These are phyloP conservation scores for Falco biarmicus DNA, from an alignment of 2,797 vertebrate species.

Conservation along the genomic window DNA sequence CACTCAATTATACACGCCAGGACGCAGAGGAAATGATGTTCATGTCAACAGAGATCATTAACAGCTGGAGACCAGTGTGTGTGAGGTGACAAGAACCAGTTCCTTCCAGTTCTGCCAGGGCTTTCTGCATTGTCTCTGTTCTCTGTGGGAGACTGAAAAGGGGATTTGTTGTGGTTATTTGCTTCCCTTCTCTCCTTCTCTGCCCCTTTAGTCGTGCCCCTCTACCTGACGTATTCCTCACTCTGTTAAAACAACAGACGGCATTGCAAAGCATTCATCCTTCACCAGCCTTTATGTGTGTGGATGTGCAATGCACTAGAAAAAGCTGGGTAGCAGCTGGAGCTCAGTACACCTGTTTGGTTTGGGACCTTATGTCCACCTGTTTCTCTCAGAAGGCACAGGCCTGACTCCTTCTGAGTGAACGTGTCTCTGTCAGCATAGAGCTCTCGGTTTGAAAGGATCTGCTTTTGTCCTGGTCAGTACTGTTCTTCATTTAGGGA, in stretches of 20 bases:
- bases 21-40: constrained; percentile 46
- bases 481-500: background rate
- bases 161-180: background rate
- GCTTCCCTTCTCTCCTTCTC: background rate
- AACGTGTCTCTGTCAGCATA: background rate
- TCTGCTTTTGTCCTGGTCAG: background rate
- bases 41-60: constrained; percentile 56
- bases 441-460: background rate
- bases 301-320: background rate
- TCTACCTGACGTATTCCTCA: background rate
- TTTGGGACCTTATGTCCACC: background rate
- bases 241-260: background rate
- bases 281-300: background rate
- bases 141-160: background rate
- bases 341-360: background rate
- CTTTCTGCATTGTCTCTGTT: background rate
- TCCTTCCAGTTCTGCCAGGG: constrained; percentile 37
- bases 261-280: background rate
- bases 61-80: constrained; percentile 28
- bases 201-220: background rate
- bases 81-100: constrained; percentile 23
- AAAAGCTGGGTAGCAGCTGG: background rate
- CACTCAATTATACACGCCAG: constrained; percentile 49
- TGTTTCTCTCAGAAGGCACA: background rate
- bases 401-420: background rate